Evolutionary conservation across 1,140 invertebrate species (phyloP).

Genomic region (Leptopilina boulardi): DNA sequence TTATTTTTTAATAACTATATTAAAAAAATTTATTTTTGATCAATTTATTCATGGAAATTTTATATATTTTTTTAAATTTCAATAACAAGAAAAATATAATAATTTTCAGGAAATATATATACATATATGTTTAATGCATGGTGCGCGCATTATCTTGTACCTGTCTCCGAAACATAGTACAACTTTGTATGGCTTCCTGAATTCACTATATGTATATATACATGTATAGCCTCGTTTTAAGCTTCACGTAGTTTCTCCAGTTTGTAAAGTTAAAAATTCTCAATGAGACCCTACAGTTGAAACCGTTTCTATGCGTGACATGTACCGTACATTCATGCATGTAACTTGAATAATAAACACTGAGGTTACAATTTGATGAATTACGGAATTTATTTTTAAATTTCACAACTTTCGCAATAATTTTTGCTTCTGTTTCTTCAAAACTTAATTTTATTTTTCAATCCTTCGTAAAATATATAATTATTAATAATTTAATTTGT

Average conservation of each 20-base stretch:
- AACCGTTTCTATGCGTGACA: constrained; percentile 6
- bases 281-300: neutral
- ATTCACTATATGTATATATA: neutral
- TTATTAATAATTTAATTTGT: no score
- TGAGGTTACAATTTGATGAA: neutral
- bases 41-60: no score
- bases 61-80: neutral
- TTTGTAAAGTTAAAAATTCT: constrained; percentile 2
- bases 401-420: neutral
- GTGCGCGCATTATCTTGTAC: constrained; percentile 1
- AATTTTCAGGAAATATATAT: neutral
- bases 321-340: constrained; percentile 6
- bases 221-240: neutral
- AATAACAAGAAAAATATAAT: neutral
- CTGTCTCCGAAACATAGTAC: neutral
- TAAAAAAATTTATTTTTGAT: no score
- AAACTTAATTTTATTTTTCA: no score
- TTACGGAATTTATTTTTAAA: neutral
- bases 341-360: constrained; percentile 28
- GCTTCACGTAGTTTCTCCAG: constrained; percentile 14
- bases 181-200: constrained; percentile 21
- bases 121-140: neutral
- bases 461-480: no score
- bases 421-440: neutral
- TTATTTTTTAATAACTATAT: no score